Conservation (phyloP, 2,113 vertebrate species). For the Oreotragus oreotragus region DNA sequence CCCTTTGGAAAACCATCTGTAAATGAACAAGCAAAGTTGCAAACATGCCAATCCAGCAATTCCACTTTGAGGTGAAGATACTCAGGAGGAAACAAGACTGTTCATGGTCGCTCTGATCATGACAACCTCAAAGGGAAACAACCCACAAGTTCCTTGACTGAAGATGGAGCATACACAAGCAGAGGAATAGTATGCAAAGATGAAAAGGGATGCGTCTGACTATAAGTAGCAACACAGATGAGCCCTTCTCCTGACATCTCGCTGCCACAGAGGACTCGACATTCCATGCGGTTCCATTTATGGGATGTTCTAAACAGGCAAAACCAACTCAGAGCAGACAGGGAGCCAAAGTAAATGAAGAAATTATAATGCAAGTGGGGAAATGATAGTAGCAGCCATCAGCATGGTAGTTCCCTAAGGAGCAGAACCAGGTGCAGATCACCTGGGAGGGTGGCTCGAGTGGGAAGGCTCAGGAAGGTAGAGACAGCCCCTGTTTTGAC, state of each 20-base stretch:
- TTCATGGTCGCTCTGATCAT: fast-evolving
- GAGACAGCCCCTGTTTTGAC: neutral
- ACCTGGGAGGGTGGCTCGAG: neutral
- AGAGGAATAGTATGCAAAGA: neutral
- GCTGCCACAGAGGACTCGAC: neutral
- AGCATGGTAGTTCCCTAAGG: neutral
- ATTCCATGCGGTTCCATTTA: neutral
- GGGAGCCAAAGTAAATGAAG: neutral
- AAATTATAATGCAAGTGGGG: neutral
- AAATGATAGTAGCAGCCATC: fast-evolving
- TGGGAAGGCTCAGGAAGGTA: neutral
- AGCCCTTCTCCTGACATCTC: neutral
- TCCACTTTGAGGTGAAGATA: neutral
- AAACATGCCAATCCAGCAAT: neutral
- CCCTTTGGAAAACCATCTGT: neutral
- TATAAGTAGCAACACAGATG: fast-evolving
- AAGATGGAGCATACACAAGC: neutral
- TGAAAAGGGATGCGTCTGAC: neutral
- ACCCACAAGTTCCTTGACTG: neutral
- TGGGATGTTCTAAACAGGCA: neutral
- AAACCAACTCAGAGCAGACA: neutral
- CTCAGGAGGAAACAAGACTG: neutral
- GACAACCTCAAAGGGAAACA: neutral
- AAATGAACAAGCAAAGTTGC: neutral
- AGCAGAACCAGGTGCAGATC: neutral